Percentiles rank a stretch among this genome's conserved stretches.
Evolutionary conservation across 2,113 vertebrate species (phyloP).

Genomic region (Mobula hypostoma): DNA sequence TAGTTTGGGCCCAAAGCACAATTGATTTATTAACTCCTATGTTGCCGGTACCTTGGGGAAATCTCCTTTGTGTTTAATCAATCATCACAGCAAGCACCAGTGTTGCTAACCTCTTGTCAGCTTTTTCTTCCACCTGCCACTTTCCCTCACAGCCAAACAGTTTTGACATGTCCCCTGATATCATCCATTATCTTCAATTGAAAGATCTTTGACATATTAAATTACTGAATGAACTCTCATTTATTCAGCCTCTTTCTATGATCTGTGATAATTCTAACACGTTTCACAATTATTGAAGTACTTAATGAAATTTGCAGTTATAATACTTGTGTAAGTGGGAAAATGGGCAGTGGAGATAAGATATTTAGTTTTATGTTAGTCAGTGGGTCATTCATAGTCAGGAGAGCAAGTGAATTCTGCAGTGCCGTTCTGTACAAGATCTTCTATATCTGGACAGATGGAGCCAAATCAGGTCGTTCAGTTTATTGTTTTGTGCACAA

Average conservation of each 20-base stretch:
- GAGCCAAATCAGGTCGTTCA: not conserved
- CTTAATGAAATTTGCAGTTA: not conserved
- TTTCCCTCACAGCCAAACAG: not conserved
- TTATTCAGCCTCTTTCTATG: not conserved
- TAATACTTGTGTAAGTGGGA: not conserved
- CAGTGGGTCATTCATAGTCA: not conserved
- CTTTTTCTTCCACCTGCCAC: not conserved
- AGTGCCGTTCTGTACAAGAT: not conserved
- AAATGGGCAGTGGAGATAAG: not conserved
- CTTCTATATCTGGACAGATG: not conserved
- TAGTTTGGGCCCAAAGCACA: not conserved
- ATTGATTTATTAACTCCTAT: constrained; percentile 1
- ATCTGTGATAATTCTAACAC: not conserved
- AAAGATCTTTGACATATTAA: not conserved
- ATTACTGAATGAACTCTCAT: not conserved
- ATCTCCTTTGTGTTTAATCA: constrained; percentile 10
- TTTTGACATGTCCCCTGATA: not conserved
- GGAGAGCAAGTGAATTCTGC: not conserved
- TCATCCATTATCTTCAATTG: not conserved
- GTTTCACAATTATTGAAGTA: not conserved
- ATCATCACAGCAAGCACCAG: not conserved
- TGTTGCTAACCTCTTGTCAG: not conserved
- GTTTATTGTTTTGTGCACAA: too few species aligned
- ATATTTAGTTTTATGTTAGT: not conserved
- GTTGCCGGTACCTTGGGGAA: not conserved